Conservation (phyloP, 2,888 invertebrate species). For the Chromoteleia sp. region DNA sequence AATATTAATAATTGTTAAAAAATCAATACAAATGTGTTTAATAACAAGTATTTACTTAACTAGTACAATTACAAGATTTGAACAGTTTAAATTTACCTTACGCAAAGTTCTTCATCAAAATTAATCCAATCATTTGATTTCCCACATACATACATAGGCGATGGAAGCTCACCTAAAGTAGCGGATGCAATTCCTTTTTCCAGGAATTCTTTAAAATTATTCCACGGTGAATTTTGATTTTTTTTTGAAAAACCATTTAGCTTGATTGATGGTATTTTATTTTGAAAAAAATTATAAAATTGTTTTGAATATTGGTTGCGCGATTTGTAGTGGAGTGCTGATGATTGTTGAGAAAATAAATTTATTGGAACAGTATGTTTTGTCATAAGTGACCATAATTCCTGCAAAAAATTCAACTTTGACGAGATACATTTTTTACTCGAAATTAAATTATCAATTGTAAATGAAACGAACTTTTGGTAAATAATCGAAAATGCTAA, state of each 20-base stretch:
- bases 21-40: too few species aligned
- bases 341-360: conserved; percentile 44
- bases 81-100: conserved; percentile 71
- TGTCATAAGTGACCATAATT: conserved; percentile 54
- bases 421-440: not conserved
- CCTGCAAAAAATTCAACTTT: not conserved
- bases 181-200: conserved; percentile 70
- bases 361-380: conserved; percentile 71
- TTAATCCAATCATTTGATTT: conserved; percentile 25
- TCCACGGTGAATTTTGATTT: conserved; percentile 61
- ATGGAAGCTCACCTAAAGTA: conserved; percentile 72
- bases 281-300: conserved; percentile 33
- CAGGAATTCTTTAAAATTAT: conserved; percentile 34
- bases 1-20: too few species aligned
- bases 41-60: too few species aligned
- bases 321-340: conserved; percentile 60
- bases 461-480: conserved; percentile 69
- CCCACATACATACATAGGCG: conserved; percentile 73
- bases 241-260: conserved; percentile 24
- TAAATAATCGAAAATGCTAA: conserved; percentile 71
- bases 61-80: too few species aligned
- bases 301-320: conserved; percentile 68
- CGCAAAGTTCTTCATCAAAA: conserved; percentile 72
- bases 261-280: conserved; percentile 16
- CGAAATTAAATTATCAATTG: not conserved